Evolutionary conservation across 2,888 invertebrate species (phyloP).

Genomic region (Mechanitis mazaeus): DNA sequence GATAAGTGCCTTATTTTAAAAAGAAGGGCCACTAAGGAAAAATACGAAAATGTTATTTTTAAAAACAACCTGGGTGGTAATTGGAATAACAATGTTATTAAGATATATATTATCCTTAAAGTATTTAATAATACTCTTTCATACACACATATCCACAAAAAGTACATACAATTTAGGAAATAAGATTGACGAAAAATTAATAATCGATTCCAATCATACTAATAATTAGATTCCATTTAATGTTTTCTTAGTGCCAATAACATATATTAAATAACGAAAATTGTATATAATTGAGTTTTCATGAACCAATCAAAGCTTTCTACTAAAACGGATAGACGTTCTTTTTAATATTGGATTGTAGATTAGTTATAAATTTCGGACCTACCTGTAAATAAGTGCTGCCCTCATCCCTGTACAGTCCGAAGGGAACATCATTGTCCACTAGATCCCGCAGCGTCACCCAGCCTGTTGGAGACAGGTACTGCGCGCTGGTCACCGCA

Average conservation of each 20-base stretch:
- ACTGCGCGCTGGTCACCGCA: slow-evolving; percentile 90
- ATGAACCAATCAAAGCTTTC: too few relatives aligned
- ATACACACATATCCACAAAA: neutral
- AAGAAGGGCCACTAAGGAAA: slow-evolving; percentile 10
- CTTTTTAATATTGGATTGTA: too few relatives aligned
- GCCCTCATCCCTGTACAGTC: slow-evolving; percentile 87
- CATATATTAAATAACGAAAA: too few relatives aligned
- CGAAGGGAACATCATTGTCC: slow-evolving; percentile 86
- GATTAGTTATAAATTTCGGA: too few relatives aligned
- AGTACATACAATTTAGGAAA: neutral
- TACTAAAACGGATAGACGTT: too few relatives aligned
- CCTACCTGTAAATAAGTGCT: slow-evolving; percentile 79
- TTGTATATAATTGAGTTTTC: too few relatives aligned
- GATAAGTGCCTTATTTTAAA: slow-evolving; percentile 40
- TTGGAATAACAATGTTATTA: slow-evolving; percentile 8
- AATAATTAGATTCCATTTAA: too few relatives aligned
- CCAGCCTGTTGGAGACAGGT: slow-evolving; percentile 87
- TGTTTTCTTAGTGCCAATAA: too few relatives aligned
- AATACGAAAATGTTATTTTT: slow-evolving; percentile 13
- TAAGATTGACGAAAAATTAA: neutral
- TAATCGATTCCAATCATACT: neutral
- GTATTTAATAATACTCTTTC: too few relatives aligned
- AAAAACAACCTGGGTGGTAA: slow-evolving; percentile 32
- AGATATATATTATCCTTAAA: too few relatives aligned
- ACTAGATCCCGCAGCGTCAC: slow-evolving; percentile 84